Percentiles rank a stretch among this genome's conserved stretches.
Evolutionary conservation across 2,888 invertebrate species (phyloP).

Genomic region (Heliconius sara): DNA sequence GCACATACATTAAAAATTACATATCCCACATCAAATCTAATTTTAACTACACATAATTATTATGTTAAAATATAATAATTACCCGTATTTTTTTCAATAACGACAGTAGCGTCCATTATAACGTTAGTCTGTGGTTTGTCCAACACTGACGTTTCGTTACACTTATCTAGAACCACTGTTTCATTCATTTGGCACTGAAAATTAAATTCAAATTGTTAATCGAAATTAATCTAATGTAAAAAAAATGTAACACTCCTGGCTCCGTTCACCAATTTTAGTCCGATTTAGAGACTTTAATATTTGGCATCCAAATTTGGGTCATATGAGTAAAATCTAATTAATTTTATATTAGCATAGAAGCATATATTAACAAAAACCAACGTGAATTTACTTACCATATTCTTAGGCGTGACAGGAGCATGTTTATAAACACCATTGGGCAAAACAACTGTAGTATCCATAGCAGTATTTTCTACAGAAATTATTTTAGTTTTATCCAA

Average conservation of each 20-base stretch:
- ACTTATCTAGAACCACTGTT: constrained; percentile 64
- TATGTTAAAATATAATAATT: constrained; percentile 25
- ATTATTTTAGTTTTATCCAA: constrained; percentile 61
- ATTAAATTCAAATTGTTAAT: neutral
- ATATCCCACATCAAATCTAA: too few relatives aligned
- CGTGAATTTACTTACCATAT: constrained; percentile 58
- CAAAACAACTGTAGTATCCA: constrained; percentile 68
- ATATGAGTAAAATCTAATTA: too few relatives aligned
- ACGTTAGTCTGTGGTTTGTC: constrained; percentile 53
- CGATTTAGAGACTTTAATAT: too few relatives aligned
- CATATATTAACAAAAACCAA: constrained; percentile 3
- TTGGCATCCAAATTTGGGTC: too few relatives aligned
- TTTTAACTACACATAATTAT: too few relatives aligned
- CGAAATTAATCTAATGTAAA: too few relatives aligned
- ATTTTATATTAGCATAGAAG: too few relatives aligned
- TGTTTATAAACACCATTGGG: constrained; percentile 65
- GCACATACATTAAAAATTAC: too few relatives aligned
- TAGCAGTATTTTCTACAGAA: constrained; percentile 47
- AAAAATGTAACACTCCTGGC: too few relatives aligned
- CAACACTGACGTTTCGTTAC: constrained; percentile 58
- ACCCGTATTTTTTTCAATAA: constrained; percentile 65
- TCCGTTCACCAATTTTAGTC: too few relatives aligned
- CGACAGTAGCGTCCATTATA: constrained; percentile 68
- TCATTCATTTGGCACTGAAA: constrained; percentile 66
- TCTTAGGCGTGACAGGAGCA: constrained; percentile 59